Percentiles rank a stretch among this genome's conserved stretches.
These are phyloP conservation scores for Mamestra configurata DNA, from an alignment of 1,140 invertebrate genomes.

Conservation along the genomic window DNA sequence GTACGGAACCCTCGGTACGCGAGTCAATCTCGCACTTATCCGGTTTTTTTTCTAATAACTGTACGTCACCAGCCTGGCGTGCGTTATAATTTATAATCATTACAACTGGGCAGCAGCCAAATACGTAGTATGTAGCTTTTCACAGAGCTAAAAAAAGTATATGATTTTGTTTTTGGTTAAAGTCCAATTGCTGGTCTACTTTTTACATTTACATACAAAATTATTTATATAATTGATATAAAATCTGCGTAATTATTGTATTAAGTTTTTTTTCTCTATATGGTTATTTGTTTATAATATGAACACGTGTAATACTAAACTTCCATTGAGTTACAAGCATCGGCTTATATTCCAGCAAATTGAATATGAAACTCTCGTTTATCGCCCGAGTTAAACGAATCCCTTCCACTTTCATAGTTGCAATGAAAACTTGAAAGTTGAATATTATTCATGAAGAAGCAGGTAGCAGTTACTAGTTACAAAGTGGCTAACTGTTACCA, in stretches of 20 bases:
- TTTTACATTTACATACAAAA: neutral
- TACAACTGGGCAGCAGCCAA: constrained; percentile 58
- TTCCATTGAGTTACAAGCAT: neutral
- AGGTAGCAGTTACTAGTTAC: neutral
- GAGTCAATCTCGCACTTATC: too few relatives aligned
- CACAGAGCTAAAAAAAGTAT: constrained; percentile 14
- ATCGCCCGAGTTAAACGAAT: constrained; percentile 22
- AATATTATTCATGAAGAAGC: constrained; percentile 27
- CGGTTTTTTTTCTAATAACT: neutral
- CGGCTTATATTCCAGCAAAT: neutral
- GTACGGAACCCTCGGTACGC: too few relatives aligned
- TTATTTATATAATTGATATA: too few relatives aligned
- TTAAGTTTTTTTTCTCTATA: too few relatives aligned
- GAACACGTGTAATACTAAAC: too few relatives aligned
- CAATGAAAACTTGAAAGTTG: constrained; percentile 18
- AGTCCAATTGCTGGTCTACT: constrained; percentile 11
- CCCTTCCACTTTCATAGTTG: neutral
- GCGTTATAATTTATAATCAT: constrained; percentile 47
- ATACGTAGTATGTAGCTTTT: constrained; percentile 1
- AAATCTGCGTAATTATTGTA: too few relatives aligned
- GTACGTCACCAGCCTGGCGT: constrained; percentile 19
- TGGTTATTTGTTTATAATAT: too few relatives aligned
- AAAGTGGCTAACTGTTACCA: neutral
- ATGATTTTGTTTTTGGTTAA: constrained; percentile 15
- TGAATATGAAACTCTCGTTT: neutral